These are phyloP conservation scores for Pseudorasbora parva DNA, from an alignment of 2,113 vertebrate species.

Conservation along the genomic window DNA sequence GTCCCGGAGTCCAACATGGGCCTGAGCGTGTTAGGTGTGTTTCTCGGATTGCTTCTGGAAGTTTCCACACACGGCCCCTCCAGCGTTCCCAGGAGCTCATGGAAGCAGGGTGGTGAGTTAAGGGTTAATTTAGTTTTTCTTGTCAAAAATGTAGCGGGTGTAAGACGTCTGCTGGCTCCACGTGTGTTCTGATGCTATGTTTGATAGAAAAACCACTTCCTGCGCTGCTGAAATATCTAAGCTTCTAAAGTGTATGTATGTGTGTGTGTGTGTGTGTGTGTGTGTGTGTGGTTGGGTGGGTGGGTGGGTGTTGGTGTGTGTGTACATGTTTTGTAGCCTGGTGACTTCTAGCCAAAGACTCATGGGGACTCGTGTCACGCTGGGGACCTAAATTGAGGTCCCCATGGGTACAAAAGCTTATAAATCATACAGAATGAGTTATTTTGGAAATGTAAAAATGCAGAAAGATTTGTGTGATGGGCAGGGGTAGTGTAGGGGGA, in stretches of 20 bases:
- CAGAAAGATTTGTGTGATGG: too few relatives aligned
- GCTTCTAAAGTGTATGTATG: neutral
- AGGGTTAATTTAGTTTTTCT: neutral
- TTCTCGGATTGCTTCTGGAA: slow-evolving; percentile 79
- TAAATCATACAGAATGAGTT: too few relatives aligned
- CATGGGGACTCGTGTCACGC: too few relatives aligned
- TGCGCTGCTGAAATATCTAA: neutral
- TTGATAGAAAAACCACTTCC: neutral
- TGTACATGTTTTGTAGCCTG: too few relatives aligned
- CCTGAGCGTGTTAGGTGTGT: slow-evolving; percentile 70
- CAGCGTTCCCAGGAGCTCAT: slow-evolving; percentile 84
- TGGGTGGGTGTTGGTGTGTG: too few relatives aligned
- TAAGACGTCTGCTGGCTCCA: neutral
- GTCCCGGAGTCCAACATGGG: slow-evolving; percentile 80
- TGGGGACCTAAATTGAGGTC: too few relatives aligned
- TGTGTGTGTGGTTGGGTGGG: too few relatives aligned
- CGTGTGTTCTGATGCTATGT: neutral
- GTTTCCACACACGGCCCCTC: slow-evolving; percentile 84
- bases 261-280: too few relatives aligned
- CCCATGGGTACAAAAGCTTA: too few relatives aligned
- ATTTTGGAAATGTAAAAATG: too few relatives aligned
- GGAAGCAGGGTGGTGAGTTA: slow-evolving; percentile 86
- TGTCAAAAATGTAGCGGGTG: neutral
- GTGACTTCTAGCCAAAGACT: too few relatives aligned
- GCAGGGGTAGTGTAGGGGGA: too few relatives aligned